Conservation (phyloP, 2,797 vertebrate genomes). For the Tragopan temminckii region DNA sequence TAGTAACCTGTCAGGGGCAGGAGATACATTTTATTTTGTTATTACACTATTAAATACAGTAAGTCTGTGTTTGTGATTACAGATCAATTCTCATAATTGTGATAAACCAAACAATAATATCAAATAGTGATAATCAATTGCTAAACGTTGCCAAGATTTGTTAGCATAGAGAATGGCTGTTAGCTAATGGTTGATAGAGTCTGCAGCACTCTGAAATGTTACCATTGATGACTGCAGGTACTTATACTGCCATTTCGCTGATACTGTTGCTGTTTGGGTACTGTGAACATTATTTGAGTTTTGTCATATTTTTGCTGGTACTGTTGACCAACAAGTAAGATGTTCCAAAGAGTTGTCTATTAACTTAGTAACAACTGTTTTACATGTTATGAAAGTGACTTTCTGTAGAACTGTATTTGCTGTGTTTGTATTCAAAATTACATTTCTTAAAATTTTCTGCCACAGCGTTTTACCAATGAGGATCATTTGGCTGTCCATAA, state of each 20-base stretch:
- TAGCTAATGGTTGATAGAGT: neutral
- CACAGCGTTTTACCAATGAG: constrained; percentile 99
- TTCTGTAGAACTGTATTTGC: constrained; percentile 69
- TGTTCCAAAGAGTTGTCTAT: neutral
- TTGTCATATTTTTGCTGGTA: neutral
- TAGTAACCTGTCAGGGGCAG: neutral
- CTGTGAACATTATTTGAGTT: neutral
- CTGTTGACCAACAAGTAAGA: constrained; percentile 4
- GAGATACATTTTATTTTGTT: neutral
- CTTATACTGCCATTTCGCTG: neutral
- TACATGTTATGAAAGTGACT: constrained; percentile 61
- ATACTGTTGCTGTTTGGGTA: neutral
- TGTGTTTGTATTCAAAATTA: constrained; percentile 72
- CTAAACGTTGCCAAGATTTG: neutral
- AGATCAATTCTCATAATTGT: neutral
- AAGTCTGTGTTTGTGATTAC: neutral
- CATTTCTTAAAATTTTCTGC: constrained; percentile 82
- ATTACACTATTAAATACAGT: neutral
- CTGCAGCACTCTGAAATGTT: neutral
- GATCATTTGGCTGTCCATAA: constrained; percentile 99
- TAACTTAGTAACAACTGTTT: constrained; percentile 38
- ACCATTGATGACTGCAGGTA: neutral
- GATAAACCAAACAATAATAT: neutral
- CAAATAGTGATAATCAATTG: neutral
- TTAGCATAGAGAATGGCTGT: neutral